Base-by-base conservation (phyloP, 2,888 invertebrate genomes). In the Amiota minor region DNA sequence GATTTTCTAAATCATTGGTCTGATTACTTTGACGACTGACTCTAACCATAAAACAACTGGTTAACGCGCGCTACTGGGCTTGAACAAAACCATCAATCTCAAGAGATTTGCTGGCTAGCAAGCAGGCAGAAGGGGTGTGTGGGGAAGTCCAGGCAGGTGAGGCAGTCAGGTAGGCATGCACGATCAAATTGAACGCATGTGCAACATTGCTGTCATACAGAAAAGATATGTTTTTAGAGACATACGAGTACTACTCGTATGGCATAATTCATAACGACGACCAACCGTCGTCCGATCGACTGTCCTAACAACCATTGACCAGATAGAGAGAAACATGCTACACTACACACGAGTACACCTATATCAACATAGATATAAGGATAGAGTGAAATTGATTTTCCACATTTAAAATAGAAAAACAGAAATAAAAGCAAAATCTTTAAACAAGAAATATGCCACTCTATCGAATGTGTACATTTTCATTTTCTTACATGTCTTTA, bases 71-170 rank as follows among this genome's bases (percentile, higher is more conserved):
- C 82, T 82, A 82, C 82, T 82, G 85, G 82, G 85, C 85, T 82
- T 82, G 79, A 82, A 84, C 82, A 85, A 82, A 83, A 74, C 82
- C 84, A 82, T 82, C 82, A 82, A 85, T 82, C 82, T 82, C 76
- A 74, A 35, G 35, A 6, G 35, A 6, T 35, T 35, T 35, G 35
- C 6, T 35, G 35, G 9, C 16, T 61, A 75, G 9, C 14, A 70
- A 49, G 59, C 71, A 20, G 35, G 35, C 35, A 35, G 35, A 2
- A 35, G 35, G 35, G 35, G 6, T 6, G 35, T 35, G 35, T 0
- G 6, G 35, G 35, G 35, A 35, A 35, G 35, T 35, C 74, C 74
- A 75, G 74, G 76, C 76, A 84, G 75, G 82, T 71, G 2, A 16
- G n/a, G 53, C 14, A 53, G 67, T 71, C 70, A 78, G 74, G 71